Percentiles rank a stretch among this genome's conserved stretches.
phyloP scores from a whole-genome alignment of 2,797 vertebrate genomes.

The Poecilia velifera region DNA sequence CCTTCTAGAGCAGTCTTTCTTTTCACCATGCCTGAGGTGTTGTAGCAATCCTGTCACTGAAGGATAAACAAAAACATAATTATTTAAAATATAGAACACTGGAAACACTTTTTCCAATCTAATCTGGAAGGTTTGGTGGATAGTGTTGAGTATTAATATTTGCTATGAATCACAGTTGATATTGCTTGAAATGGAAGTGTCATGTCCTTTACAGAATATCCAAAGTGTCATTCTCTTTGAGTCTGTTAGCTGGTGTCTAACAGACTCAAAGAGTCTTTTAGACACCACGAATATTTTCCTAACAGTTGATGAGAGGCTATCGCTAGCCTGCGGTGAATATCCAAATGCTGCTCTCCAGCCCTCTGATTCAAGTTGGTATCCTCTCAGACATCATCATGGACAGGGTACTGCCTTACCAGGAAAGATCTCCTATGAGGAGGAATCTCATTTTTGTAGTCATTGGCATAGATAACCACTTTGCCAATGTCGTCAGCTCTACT shows the following conservation, averaged over 20 bases:
- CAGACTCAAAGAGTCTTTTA: neutral
- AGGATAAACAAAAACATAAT: neutral
- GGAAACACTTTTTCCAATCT: slow-evolving; percentile 7
- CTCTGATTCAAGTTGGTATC: neutral
- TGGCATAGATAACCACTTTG: slow-evolving; percentile 72
- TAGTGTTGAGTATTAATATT: slow-evolving; percentile 25
- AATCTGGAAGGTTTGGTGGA: slow-evolving; percentile 22
- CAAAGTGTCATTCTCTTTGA: slow-evolving; percentile 17
- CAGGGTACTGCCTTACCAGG: slow-evolving; percentile 51
- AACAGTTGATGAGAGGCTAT: slow-evolving; percentile 29
- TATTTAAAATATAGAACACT: slow-evolving; percentile 4
- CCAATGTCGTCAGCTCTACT: slow-evolving; percentile 69
- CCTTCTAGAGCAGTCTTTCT: neutral
- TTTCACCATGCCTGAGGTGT: neutral
- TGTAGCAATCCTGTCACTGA: slow-evolving; percentile 11
- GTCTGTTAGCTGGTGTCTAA: slow-evolving; percentile 37
- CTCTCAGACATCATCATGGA: slow-evolving; percentile 62
- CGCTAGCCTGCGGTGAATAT: slow-evolving; percentile 17
- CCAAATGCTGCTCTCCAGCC: slow-evolving; percentile 1
- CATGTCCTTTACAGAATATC: slow-evolving; percentile 40
- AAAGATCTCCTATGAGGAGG: slow-evolving; percentile 48
- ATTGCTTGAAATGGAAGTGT: slow-evolving; percentile 1
- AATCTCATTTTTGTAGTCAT: slow-evolving; percentile 83
- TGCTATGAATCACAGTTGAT: slow-evolving; percentile 22
- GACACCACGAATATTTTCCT: slow-evolving; percentile 4